Evolutionary conservation across 2,888 invertebrate genomes (phyloP).

Genomic region (Drosophila phalerata): DNA sequence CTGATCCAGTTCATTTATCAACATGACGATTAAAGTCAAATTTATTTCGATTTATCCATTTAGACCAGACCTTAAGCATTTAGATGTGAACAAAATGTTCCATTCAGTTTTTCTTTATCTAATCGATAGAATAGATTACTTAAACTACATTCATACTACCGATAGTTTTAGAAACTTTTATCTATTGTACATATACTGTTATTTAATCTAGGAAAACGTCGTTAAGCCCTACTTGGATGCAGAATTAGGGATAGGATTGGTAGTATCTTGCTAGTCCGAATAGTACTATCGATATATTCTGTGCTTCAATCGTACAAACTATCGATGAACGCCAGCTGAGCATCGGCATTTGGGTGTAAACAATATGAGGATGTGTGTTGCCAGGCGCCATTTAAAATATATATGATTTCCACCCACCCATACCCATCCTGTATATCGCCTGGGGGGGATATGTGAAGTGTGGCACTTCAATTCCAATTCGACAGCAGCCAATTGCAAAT

Average conservation of each 20-base stretch:
- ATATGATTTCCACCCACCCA: not conserved
- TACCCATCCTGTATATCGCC: conserved; percentile 14
- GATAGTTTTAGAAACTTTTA: no score
- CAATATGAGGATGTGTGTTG: conserved; percentile 21
- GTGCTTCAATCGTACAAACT: not conserved
- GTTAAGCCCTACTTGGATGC: no score
- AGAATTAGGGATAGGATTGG: no score
- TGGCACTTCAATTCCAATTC: conserved; percentile 68
- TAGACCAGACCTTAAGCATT: not conserved
- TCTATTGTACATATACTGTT: no score
- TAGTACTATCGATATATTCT: conserved; percentile 23
- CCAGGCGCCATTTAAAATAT: conserved; percentile 27
- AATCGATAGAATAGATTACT: not conserved
- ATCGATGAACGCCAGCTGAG: conserved; percentile 14
- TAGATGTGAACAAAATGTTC: not conserved
- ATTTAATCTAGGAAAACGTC: no score
- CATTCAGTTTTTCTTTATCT: not conserved
- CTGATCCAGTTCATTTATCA: conserved; percentile 19
- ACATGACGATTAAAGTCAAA: conserved; percentile 1
- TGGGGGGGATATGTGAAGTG: conserved; percentile 46
- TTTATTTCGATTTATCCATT: not conserved
- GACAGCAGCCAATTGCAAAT: conserved; percentile 71
- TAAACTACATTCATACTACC: not conserved
- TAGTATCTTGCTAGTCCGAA: no score
- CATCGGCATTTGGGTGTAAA: conserved; percentile 26